Percentiles rank a stretch among this genome's conserved stretches.
phyloP scores from a whole-genome alignment of 2,113 vertebrate species.

The Hirundichthys speculiger region DNA sequence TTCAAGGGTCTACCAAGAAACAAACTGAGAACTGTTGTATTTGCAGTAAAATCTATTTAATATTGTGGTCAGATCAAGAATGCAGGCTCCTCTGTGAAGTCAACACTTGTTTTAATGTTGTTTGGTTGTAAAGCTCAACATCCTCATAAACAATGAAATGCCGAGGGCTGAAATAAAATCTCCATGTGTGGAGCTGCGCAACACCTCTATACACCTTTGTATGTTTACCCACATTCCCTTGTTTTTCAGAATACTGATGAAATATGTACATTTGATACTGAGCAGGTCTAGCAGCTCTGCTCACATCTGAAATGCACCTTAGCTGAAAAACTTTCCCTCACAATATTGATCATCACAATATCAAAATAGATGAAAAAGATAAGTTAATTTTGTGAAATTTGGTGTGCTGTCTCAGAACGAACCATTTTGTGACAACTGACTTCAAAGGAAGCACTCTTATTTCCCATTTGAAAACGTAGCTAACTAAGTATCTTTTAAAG shows the following conservation, averaged over 20 bases:
- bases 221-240: background rate
- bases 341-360: background rate
- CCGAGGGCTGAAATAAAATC: background rate
- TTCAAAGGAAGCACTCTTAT: no score
- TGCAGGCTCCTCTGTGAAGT: background rate
- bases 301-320: background rate
- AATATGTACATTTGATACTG: background rate
- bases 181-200: background rate
- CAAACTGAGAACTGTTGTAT: no score
- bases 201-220: background rate
- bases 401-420: background rate
- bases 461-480: no score
- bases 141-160: background rate
- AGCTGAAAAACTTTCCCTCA: background rate
- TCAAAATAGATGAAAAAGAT: background rate
- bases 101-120: background rate
- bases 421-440: no score
- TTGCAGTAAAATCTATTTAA: conserved; percentile 1
- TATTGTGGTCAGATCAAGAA: background rate
- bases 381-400: background rate
- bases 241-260: background rate
- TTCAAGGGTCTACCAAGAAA: conserved; percentile 2
- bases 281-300: no score
- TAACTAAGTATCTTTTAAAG: no score
- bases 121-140: background rate